phyloP scores from a whole-genome alignment of 2,797 vertebrate species.

The Coracias cyanogaster region DNA sequence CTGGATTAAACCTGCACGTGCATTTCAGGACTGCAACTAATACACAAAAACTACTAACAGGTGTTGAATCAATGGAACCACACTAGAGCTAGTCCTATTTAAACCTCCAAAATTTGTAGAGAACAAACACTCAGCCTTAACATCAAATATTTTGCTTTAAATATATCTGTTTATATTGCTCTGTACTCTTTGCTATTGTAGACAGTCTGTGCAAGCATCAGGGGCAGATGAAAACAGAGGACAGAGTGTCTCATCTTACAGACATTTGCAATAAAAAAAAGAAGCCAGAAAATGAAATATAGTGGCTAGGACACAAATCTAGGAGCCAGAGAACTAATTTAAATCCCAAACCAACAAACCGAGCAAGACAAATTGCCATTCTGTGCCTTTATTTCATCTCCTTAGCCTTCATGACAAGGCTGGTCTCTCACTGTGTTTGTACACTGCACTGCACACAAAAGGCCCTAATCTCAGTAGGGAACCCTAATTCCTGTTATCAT shows the following conservation, averaged over 20 bases:
- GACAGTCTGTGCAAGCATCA: not conserved
- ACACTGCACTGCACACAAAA: not conserved
- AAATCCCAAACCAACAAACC: not conserved
- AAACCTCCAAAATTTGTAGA: not conserved
- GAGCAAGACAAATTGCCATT: not conserved
- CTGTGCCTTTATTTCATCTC: not conserved
- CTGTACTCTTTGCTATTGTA: not conserved
- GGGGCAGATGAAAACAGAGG: not conserved
- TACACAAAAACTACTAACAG: not conserved
- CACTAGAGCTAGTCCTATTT: not conserved
- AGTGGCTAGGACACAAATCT: not conserved
- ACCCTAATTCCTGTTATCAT: not conserved
- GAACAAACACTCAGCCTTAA: not conserved
- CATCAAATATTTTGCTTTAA: not conserved
- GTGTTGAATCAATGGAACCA: not conserved
- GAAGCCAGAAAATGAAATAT: not conserved
- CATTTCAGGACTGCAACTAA: not conserved
- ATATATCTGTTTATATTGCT: not conserved
- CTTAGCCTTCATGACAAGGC: not conserved
- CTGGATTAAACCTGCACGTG: accelerated
- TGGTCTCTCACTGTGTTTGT: not conserved
- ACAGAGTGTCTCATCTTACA: not conserved
- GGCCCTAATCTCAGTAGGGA: not conserved
- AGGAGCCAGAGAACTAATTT: not conserved
- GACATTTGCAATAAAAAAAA: not conserved